A percentile compares a stretch with the other conserved stretches of the same genome.
These are phyloP conservation scores for Chamaetylas fuelleborni DNA, from an alignment of 2,113 vertebrate species.

Conservation along the genomic window DNA sequence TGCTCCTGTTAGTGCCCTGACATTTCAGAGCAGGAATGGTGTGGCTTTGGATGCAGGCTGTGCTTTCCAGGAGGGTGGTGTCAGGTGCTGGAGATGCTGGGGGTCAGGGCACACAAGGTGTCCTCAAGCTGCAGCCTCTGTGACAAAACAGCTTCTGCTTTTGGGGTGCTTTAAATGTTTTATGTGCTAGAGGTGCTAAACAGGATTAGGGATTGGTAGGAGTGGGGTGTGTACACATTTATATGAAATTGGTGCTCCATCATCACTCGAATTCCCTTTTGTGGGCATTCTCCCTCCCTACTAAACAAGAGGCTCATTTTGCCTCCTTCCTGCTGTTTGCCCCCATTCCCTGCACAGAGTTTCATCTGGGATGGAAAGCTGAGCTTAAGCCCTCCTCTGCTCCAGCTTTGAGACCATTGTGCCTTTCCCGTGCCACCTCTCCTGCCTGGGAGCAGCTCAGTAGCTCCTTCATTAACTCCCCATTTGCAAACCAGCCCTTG, in stretches of 20 bases:
- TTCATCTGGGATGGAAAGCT: neutral
- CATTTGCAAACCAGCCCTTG: neutral
- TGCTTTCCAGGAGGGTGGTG: neutral
- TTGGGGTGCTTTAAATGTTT: neutral
- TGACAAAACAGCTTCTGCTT: neutral
- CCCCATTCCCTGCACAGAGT: neutral
- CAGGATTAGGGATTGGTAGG: neutral
- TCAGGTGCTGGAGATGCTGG: neutral
- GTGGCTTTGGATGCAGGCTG: neutral
- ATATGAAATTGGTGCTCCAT: rapidly evolving
- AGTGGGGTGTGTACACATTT: rapidly evolving
- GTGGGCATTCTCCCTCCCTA: neutral
- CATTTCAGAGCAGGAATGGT: neutral
- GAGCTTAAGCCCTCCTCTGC: neutral
- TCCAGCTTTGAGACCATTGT: neutral
- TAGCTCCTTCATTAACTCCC: neutral
- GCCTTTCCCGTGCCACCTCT: neutral
- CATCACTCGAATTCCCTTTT: neutral
- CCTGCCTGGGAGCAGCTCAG: neutral
- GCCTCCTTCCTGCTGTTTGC: neutral
- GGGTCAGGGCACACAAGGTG: rapidly evolving
- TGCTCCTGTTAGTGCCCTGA: neutral
- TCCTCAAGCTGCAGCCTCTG: neutral
- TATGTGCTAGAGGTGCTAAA: neutral
- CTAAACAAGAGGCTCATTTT: neutral